phyloP scores from a whole-genome alignment of 2,797 vertebrate genomes.

The Denticeps clupeoides region DNA sequence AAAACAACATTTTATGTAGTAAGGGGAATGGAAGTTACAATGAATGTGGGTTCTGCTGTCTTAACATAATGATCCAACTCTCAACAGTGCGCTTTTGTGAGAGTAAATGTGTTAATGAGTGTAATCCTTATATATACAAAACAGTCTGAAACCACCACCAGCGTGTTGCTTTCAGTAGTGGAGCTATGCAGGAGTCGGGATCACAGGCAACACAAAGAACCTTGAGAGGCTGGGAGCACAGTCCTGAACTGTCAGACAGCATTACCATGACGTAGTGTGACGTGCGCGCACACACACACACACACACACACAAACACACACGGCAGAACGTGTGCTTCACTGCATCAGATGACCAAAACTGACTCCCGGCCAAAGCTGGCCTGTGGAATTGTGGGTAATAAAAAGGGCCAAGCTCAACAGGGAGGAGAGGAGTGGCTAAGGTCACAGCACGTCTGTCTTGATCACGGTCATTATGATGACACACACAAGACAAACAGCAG shows the following conservation, averaged over 20 bases:
- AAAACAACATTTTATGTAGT: too few species aligned
- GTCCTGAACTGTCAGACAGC: slow-evolving; percentile 57
- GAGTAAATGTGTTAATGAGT: too few species aligned
- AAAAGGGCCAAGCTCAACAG: slow-evolving; percentile 17
- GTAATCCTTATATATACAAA: too few species aligned
- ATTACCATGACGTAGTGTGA: slow-evolving; percentile 30
- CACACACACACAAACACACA: slow-evolving; percentile 1
- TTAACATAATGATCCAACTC: too few species aligned
- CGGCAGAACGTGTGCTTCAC: not conserved
- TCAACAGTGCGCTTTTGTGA: too few species aligned
- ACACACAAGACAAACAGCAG: not conserved
- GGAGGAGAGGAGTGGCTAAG: slow-evolving; percentile 20
- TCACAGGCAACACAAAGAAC: slow-evolving; percentile 20
- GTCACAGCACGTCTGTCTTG: slow-evolving; percentile 26
- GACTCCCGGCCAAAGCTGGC: slow-evolving; percentile 31
- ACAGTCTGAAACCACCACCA: too few species aligned
- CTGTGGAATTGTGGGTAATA: slow-evolving; percentile 5
- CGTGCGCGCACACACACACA: not conserved
- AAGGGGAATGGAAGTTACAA: too few species aligned
- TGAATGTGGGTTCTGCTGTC: too few species aligned
- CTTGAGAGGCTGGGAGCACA: slow-evolving; percentile 47
- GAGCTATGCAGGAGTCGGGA: not conserved
- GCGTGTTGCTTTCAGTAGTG: not conserved
- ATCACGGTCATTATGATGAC: slow-evolving; percentile 15
- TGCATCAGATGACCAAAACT: slow-evolving; percentile 27